Evolutionary conservation across 2,113 vertebrate species (phyloP), one percentile per base, ranked within the genome.

Genomic region (Pteruthius melanotis): DNA sequence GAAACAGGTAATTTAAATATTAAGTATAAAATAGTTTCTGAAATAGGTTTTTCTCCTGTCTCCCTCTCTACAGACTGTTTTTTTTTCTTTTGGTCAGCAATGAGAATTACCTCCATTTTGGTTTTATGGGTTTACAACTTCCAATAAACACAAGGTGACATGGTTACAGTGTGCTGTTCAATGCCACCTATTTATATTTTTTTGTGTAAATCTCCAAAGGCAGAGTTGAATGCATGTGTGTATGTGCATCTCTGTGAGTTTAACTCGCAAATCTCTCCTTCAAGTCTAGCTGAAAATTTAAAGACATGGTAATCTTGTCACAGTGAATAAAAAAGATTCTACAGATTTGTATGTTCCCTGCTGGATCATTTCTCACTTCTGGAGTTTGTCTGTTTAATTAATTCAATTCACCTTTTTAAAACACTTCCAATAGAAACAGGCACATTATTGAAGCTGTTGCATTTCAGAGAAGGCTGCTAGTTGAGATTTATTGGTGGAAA

Each of bases 401-500:
- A 90, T 81, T 93, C 65, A 87, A 82, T 59, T 70, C 53, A 82
- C 20, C 9, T 78, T 93, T 87, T 83, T 3, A 86, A 91, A 83
- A 44, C 13, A 49, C 16, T 19, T 90, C 28, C 35, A 50, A 27
- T 21, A 66, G 59, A 87, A 96, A 79, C 19, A 83, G 23, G 44
- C 56, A 54, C 27, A 15, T 84, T 95, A 70, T 26, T 79, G n/a
- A 93, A 96, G 66, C 5, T 27, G 11, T 28, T 79, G 24, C 15
- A 42, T 74, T 89, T 45, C 31, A 87, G 30, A 94, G 26, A 72
- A 50, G 30, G 12, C 26, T 85, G 16, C 39, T 83, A 47, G 21
- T 57, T 52, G 60, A 90, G 50, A 77, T 90, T 69, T 95, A 76
- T 94, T 95, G 83, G 35, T 83, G 22, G 27, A 69, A 94, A 76